phyloP scores from a whole-genome alignment of 2,113 vertebrate species.

The Bubalus kerabau region DNA sequence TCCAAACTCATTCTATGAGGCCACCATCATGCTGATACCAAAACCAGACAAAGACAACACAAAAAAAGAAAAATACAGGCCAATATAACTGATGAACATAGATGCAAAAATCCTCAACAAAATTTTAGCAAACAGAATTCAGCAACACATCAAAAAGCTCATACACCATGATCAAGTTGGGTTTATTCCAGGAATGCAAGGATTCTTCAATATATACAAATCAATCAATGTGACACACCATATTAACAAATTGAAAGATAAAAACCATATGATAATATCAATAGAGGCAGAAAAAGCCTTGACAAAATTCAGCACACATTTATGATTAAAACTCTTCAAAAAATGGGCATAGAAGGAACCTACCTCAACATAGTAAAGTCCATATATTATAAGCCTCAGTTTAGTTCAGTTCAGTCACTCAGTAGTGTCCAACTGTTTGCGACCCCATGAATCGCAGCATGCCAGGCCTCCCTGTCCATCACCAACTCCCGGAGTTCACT shows the following conservation, averaged over 20 bases:
- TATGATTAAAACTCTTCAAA: not conserved
- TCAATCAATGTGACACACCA: not conserved
- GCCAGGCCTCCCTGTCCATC: too few species aligned
- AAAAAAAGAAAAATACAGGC: not conserved
- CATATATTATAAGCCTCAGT: not conserved
- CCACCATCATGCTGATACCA: not conserved
- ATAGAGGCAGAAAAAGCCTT: not conserved
- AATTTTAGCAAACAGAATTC: not conserved
- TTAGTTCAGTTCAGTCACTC: too few species aligned
- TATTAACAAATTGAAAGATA: not conserved
- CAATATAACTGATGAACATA: not conserved
- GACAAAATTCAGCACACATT: not conserved
- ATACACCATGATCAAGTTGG: not conserved
- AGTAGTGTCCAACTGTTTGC: too few species aligned
- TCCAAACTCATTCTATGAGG: not conserved
- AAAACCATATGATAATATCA: not conserved
- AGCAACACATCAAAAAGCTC: not conserved
- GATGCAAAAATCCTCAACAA: not conserved
- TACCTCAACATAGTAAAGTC: not conserved
- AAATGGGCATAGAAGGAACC: not conserved
- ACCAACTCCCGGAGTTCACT: too few species aligned
- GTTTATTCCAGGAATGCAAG: not conserved
- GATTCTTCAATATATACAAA: not conserved
- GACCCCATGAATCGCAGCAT: too few species aligned
- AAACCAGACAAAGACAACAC: not conserved